Conservation (phyloP, 2,888 invertebrate genomes). For the Frankliniella intonsa region DNA sequence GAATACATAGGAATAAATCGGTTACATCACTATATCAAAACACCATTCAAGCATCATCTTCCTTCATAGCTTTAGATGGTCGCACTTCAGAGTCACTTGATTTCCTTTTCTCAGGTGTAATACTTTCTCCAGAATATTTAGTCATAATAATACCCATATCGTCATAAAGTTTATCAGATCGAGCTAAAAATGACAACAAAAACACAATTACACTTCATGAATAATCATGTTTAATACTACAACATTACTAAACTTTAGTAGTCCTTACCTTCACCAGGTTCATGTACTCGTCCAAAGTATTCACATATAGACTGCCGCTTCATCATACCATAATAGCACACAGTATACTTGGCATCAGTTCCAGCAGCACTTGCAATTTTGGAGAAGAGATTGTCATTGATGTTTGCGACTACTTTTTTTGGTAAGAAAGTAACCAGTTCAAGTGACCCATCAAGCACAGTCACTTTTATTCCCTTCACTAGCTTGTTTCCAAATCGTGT, state of each 20-base stretch:
- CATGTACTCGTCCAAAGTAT: neutral
- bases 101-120: too few species aligned
- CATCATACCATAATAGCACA: neutral
- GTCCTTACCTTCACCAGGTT: neutral
- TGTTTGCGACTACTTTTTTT: neutral
- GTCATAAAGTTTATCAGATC: too few species aligned
- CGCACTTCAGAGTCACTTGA: too few species aligned
- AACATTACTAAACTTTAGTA: neutral
- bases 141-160: too few species aligned
- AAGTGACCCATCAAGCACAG: neutral
- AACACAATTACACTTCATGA: too few species aligned
- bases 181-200: too few species aligned
- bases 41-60: too few species aligned
- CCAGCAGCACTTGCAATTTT: neutral
- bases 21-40: too few species aligned
- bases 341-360: neutral
- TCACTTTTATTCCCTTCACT: neutral
- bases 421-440: neutral
- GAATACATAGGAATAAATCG: too few species aligned
- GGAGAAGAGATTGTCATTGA: neutral
- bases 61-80: too few species aligned
- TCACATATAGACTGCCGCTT: neutral
- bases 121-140: too few species aligned
- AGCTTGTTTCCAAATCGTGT: neutral
- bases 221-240: neutral